A percentile compares a stretch with the other conserved stretches of the same genome.
These are phyloP conservation scores for Chloroclystis v-ata DNA, from an alignment of 2,888 invertebrate genomes.

Conservation along the genomic window DNA sequence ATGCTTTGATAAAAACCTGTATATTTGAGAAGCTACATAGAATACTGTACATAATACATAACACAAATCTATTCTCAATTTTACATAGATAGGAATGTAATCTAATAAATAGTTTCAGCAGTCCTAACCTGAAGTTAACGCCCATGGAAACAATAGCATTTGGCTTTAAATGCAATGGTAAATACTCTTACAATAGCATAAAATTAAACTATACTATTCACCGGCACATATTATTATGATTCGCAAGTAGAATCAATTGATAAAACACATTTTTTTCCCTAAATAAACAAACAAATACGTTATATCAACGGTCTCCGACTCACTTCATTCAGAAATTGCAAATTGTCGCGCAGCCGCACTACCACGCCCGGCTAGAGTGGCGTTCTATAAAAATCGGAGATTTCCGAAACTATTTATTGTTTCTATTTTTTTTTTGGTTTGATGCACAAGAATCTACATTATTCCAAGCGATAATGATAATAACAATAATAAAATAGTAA, in stretches of 20 bases:
- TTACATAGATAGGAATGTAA: neutral
- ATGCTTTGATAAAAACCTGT: neutral
- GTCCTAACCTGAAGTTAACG: constrained; percentile 69
- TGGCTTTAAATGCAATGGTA: constrained; percentile 34
- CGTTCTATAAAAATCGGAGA: constrained; percentile 33
- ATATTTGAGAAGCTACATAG: no score
- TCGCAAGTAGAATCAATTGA: constrained; percentile 36
- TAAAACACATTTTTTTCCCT: constrained; percentile 38
- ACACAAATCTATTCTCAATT: neutral
- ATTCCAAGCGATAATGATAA: no score
- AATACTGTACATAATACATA: neutral
- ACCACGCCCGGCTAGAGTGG: constrained; percentile 66
- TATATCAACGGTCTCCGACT: constrained; percentile 51
- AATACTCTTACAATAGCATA: constrained; percentile 38
- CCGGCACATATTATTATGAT: constrained; percentile 21
- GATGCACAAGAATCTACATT: no score
- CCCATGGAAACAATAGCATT: constrained; percentile 63
- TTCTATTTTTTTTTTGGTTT: no score
- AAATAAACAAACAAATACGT: constrained; percentile 57
- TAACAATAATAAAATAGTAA: no score
- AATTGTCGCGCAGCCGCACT: constrained; percentile 67
- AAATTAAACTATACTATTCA: constrained; percentile 30
- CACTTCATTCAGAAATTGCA: constrained; percentile 57
- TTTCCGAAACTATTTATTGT: constrained; percentile 27
- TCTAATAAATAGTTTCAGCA: constrained; percentile 33